Evolutionary conservation across 2,888 invertebrate genomes (phyloP).

Genomic region (Chorisops tibialis): DNA sequence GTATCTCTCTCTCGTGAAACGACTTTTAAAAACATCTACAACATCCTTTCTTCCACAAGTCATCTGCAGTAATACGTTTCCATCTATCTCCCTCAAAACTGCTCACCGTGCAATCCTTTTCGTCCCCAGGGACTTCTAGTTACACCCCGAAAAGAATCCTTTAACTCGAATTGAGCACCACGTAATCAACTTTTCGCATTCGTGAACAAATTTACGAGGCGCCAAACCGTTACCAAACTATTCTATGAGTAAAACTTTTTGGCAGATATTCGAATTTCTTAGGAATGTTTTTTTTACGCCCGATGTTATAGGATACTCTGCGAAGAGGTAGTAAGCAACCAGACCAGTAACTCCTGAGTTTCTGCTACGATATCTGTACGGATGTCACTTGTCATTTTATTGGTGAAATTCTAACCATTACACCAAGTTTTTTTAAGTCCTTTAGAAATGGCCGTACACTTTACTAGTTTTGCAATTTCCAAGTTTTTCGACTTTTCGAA

Average conservation of each 20-base stretch:
- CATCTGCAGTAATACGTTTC: no score
- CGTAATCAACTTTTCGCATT: conserved; percentile 22
- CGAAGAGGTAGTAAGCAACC: no score
- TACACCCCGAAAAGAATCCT: background rate
- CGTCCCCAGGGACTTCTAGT: no score
- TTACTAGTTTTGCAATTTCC: no score
- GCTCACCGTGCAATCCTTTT: no score
- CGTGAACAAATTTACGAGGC: conserved; percentile 22
- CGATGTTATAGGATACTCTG: no score
- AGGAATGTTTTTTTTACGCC: no score
- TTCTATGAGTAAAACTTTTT: conserved; percentile 12
- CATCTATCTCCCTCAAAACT: no score
- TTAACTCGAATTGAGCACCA: background rate
- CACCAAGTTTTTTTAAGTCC: conserved; percentile 6
- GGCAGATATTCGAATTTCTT: conserved; percentile 16
- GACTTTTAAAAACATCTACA: conserved; percentile 14
- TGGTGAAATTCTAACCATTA: conserved; percentile 19
- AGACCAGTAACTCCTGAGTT: no score
- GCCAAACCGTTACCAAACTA: conserved; percentile 21
- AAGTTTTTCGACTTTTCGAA: no score
- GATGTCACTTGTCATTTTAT: conserved; percentile 20
- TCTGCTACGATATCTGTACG: background rate
- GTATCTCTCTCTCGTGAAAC: conserved; percentile 9
- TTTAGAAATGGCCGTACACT: background rate
- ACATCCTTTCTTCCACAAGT: conserved; percentile 1